phyloP scores from a whole-genome alignment of 2,113 vertebrate genomes.

The Nyctibius bracteatus region DNA sequence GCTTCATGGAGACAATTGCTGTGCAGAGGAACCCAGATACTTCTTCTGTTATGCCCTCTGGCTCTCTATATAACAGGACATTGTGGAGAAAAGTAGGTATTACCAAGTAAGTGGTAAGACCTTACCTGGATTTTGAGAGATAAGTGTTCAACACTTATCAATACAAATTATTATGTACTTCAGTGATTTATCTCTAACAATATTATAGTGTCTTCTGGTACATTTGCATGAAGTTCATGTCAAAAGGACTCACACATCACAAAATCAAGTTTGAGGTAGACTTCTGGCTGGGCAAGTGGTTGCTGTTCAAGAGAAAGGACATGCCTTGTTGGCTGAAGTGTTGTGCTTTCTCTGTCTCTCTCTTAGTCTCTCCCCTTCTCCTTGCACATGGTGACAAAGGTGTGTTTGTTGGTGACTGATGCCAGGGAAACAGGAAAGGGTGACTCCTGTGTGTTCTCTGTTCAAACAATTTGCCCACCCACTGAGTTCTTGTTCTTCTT shows the following conservation, averaged over 20 bases:
- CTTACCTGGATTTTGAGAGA: background rate
- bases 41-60: background rate
- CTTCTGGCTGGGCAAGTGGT: background rate
- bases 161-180: background rate
- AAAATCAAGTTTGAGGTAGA: background rate
- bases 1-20: background rate
- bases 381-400: background rate
- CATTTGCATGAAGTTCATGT: background rate
- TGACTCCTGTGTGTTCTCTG: background rate
- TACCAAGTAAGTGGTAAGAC: background rate
- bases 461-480: background rate
- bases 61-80: background rate
- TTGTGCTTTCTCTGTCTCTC: background rate
- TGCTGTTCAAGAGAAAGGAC: background rate
- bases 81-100: background rate
- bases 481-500: background rate
- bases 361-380: background rate
- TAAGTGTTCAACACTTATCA: background rate
- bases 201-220: background rate
- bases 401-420: background rate
- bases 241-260: background rate
- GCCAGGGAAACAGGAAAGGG: background rate
- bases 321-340: accelerated
- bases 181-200: background rate
- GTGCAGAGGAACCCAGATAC: background rate